Conservation (phyloP, 2,113 vertebrate species). For the Trichomycterus rosablanca region DNA sequence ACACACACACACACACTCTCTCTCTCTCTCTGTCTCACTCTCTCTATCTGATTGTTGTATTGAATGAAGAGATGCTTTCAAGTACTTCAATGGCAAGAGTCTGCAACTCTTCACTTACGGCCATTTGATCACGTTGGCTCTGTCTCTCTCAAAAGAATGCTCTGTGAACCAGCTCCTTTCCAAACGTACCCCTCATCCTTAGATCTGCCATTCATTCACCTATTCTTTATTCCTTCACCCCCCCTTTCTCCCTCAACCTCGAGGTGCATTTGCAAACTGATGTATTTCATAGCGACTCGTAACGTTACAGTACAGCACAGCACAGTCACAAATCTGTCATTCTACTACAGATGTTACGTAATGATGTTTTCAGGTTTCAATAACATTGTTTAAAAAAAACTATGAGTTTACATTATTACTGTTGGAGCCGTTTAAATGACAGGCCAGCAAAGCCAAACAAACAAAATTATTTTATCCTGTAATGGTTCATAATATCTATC, state of each 20-base stretch:
- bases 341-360: too few species aligned
- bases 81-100: slow-evolving; percentile 96
- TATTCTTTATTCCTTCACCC: background rate
- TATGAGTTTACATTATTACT: too few species aligned
- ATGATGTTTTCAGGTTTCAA: too few species aligned
- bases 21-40: background rate
- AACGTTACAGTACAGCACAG: too few species aligned
- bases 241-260: slow-evolving; percentile 1
- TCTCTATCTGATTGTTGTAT: slow-evolving; percentile 54
- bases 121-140: slow-evolving; percentile 77
- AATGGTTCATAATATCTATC: too few species aligned
- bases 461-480: too few species aligned
- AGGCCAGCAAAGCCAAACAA: too few species aligned
- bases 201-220: background rate
- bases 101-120: slow-evolving; percentile 96
- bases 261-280: too few species aligned
- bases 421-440: too few species aligned
- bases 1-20: slow-evolving; percentile 11
- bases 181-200: background rate
- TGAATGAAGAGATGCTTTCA: slow-evolving; percentile 74
- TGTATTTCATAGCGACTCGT: too few species aligned
- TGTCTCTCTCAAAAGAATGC: slow-evolving; percentile 46
- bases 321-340: too few species aligned
- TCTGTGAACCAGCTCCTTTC: slow-evolving; percentile 46
- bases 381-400: too few species aligned